Evolutionary conservation across 2,797 vertebrate genomes (phyloP), one percentile per base, ranked within the genome.

Genomic region (Amphiprion clarkii): DNA sequence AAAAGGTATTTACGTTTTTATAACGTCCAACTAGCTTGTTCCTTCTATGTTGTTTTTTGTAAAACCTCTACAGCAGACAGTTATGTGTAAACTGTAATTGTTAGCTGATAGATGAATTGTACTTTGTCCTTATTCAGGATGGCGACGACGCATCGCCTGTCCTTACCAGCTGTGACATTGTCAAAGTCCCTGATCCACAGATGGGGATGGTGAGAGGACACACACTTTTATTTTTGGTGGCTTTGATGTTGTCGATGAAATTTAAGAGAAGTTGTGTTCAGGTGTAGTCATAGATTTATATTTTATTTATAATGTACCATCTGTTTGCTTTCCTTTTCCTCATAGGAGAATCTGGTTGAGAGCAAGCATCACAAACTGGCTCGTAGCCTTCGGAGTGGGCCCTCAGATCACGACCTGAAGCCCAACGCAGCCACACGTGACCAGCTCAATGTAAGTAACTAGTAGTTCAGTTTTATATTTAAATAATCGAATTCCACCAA

Each of bases 301-400:
- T 44, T 46, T n/a, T 3, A 29, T 62, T 21, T 4, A 25, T 6
- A 13, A 6, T 5, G 56, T 16, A 31, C 10, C 9, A 3, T 14
- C 4, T 25, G 2, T 27, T 6, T 51, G n/a, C 21, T 31, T 31
- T 11, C 9, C 5, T 57, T 49, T 49, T 56, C 10, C 27, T 44
- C 36, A 12, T 25, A 91, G 98, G 98, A 99, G 89, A 99, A 99
- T 87, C 93, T 99, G 87, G 98, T 99, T 69, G 98, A 99, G 88
- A 99, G 98, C 84, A 99, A 99, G 79, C 98, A 99, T 83, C 98
- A 99, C 91, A 99, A 99, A 82, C 95, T 99, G 91, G 98, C 98
- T 44, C 96, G 98, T 65, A 99, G 98, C 88, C 96, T 99, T 78
- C 96, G 98, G 87, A 99, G 97, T 11, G 98, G 98, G 31, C 98